phyloP scores from a whole-genome alignment of 1,140 invertebrate species.

The Tetragonula clypearis region DNA sequence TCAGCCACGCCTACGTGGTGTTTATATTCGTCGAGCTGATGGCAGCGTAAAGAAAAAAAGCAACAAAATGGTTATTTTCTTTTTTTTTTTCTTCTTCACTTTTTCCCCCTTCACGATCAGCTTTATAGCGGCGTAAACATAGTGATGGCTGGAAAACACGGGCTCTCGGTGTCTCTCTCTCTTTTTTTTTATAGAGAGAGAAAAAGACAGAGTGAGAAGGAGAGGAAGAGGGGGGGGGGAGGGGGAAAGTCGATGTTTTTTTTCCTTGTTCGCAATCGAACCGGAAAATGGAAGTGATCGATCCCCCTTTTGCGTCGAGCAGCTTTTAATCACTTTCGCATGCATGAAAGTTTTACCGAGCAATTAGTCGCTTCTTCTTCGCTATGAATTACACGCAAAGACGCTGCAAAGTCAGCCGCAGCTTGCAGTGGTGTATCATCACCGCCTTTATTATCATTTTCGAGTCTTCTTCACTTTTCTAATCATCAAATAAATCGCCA shows the following conservation, averaged over 20 bases:
- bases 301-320: neutral
- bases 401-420: no score
- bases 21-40: neutral
- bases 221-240: neutral
- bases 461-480: no score
- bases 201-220: no score
- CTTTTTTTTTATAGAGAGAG: neutral
- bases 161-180: constrained; percentile 7
- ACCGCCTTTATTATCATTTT: neutral
- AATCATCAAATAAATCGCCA: no score
- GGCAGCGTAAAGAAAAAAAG: neutral
- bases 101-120: neutral
- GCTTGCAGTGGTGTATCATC: neutral
- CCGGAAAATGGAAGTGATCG: constrained; percentile 25
- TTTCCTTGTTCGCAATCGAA: constrained; percentile 3
- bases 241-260: constrained; percentile 12
- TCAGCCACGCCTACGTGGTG: no score
- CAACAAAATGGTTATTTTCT: neutral
- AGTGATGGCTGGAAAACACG: constrained; percentile 46
- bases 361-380: constrained; percentile 7
- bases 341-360: neutral
- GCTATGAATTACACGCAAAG: neutral
- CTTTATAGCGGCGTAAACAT: constrained; percentile 19
- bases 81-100: neutral
- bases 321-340: constrained; percentile 22